phyloP scores from a whole-genome alignment of 1,140 invertebrate species.

The Dufourea novaeangliae region DNA sequence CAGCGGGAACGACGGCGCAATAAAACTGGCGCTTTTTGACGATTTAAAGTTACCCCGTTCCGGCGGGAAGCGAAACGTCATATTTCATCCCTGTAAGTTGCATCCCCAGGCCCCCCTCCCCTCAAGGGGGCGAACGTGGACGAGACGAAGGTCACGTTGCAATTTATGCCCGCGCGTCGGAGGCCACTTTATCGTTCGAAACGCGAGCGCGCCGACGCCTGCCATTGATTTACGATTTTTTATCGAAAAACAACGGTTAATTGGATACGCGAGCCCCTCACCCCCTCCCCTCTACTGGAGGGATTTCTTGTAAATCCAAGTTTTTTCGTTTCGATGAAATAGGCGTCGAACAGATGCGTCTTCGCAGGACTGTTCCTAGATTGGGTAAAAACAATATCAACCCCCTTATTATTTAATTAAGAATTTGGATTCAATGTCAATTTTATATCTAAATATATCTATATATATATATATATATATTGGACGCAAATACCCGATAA shows the following conservation, averaged over 20 bases:
- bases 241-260: constrained; percentile 47
- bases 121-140: background rate
- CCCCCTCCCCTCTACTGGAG: too few relatives aligned
- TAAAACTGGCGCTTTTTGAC: constrained; percentile 17
- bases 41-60: constrained; percentile 34
- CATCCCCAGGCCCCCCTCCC: too few relatives aligned
- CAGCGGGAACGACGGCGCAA: background rate
- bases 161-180: constrained; percentile 25
- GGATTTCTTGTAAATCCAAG: too few relatives aligned
- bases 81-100: constrained; percentile 41
- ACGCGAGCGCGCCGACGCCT: background rate
- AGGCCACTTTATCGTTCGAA: constrained; percentile 33
- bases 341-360: background rate
- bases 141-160: constrained; percentile 43
- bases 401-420: too few relatives aligned
- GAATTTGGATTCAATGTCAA: too few relatives aligned
- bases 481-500: too few relatives aligned
- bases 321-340: background rate
- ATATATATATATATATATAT: too few relatives aligned
- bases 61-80: constrained; percentile 1
- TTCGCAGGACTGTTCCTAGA: too few relatives aligned
- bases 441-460: too few relatives aligned
- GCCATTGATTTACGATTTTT: constrained; percentile 43
- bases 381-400: too few relatives aligned
- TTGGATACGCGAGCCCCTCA: constrained; percentile 2